Base-by-base conservation (phyloP, 2,888 invertebrate genomes). In the Acronicta alni region DNA sequence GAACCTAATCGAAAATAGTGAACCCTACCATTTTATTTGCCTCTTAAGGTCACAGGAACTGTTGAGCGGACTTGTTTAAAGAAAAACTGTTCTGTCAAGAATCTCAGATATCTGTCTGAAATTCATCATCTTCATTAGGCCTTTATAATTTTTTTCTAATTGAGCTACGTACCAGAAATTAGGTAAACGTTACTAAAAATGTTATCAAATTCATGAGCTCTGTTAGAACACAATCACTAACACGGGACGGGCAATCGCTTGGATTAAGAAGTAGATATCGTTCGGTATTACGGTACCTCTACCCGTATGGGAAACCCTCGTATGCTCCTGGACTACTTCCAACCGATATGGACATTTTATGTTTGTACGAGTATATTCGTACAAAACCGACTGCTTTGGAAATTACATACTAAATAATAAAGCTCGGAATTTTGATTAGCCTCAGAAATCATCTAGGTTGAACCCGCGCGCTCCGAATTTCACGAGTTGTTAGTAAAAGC, bases 401-500 rank as follows among this genome's bases (percentile, higher is more conserved):
- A 41, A 39, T 39, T 30, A 16, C 14, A 26, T 37, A 20, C 26
- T 37, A 39, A 46, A 42, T 14, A 42, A 48, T 49, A 45, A 42
- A n/a, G 9, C 15, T 4, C 3, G 15, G 15, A 48, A 57, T 49
- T 53, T 65, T 53, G 26, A 49, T 71, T 55, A 49, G 47, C 55
- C 66, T 41, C 32, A 42, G 48, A 18, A 57, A 47, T 37, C 38
- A 51, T 16, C 49, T 39, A 46, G 42, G 47, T 44, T n/a, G 16
- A 4, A 54, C 38, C 44, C 46, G 37, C 63, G 17, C 52, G 41
- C 46, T 59, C 44, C 32, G 62, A 60, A 67, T 63, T 56, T 54
- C 55, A 42, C 48, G 64, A 63, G 47, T 15, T 62, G 53, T 48
- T 57, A 57, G 61, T 71, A 56, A 56, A 66, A 67, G 66, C 61